A percentile compares a stretch with the other conserved stretches of the same genome.
Conservation (phyloP, 2,888 invertebrate genomes). For the Lycocerus yunnanus region DNA sequence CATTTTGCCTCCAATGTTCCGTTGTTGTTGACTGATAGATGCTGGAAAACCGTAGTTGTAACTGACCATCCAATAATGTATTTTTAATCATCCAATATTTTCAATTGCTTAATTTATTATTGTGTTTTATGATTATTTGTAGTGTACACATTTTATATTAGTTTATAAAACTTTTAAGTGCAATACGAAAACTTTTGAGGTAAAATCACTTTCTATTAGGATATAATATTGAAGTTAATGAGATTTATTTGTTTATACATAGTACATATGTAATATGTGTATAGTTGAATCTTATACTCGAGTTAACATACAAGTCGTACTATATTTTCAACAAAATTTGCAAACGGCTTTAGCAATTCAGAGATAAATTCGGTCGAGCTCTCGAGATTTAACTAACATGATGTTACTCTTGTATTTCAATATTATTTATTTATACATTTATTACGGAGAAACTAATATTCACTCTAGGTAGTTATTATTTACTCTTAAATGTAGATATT, state of each 20-base stretch:
- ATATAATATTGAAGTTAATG: constrained; percentile 13
- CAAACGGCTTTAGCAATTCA: constrained; percentile 10
- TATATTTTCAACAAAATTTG: constrained; percentile 14
- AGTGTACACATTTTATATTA: neutral
- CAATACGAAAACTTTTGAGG: too few species aligned
- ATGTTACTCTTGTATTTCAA: constrained; percentile 10
- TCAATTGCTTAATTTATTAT: constrained; percentile 5
- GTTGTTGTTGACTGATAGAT: neutral
- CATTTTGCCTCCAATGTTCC: neutral
- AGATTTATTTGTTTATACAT: constrained; percentile 7
- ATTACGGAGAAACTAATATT: neutral
- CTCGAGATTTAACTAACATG: constrained; percentile 12
- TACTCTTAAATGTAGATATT: neutral
- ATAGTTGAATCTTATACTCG: neutral
- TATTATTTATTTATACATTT: constrained; percentile 10
- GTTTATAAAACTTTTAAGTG: neutral
- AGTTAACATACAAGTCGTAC: constrained; percentile 9
- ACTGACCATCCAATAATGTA: constrained; percentile 3
- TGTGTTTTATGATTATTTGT: neutral
- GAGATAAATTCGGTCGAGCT: constrained; percentile 15
- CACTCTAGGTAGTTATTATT: neutral
- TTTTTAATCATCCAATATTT: constrained; percentile 11
- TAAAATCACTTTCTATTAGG: neutral
- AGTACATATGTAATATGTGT: too few species aligned
- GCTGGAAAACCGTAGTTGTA: neutral